Conservation (phyloP, 2,888 invertebrate species). For the Phengaris arion region DNA sequence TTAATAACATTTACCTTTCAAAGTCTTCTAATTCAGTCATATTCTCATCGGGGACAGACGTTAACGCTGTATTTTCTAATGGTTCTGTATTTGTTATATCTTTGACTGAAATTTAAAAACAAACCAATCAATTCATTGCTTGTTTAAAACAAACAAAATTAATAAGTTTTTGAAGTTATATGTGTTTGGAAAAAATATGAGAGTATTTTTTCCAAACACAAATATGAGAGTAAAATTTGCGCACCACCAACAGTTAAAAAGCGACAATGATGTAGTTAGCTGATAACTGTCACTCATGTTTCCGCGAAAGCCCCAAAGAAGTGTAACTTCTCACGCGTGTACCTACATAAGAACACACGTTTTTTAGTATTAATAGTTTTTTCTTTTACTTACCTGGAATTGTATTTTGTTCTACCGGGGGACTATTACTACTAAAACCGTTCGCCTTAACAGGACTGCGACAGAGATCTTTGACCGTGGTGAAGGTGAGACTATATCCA, state of each 20-base stretch:
- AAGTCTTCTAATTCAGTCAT: constrained; percentile 71
- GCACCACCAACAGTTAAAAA: no score
- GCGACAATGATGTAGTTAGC: no score
- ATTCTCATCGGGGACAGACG: constrained; percentile 70
- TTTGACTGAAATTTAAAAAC: constrained; percentile 59
- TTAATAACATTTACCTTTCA: constrained; percentile 57
- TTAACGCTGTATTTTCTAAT: constrained; percentile 73
- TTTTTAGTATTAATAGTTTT: no score
- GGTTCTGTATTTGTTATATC: constrained; percentile 75
- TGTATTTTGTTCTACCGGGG: constrained; percentile 73
- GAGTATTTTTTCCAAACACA: no score
- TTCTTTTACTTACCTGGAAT: constrained; percentile 57
- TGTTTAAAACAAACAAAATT: constrained; percentile 22
- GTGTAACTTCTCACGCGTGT: no score
- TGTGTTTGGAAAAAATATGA: neutral
- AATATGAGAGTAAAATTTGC: no score
- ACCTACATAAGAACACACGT: no score
- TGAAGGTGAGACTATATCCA: constrained; percentile 73
- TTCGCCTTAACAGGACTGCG: constrained; percentile 75
- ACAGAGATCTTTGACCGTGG: constrained; percentile 72
- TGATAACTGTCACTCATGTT: no score
- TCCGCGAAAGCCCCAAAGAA: no score
- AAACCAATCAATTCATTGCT: neutral
- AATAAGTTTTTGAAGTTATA: constrained; percentile 6
- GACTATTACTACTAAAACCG: constrained; percentile 72